Evolutionary conservation across 1,140 invertebrate species (phyloP).

Genomic region (Heliothis virescens): DNA sequence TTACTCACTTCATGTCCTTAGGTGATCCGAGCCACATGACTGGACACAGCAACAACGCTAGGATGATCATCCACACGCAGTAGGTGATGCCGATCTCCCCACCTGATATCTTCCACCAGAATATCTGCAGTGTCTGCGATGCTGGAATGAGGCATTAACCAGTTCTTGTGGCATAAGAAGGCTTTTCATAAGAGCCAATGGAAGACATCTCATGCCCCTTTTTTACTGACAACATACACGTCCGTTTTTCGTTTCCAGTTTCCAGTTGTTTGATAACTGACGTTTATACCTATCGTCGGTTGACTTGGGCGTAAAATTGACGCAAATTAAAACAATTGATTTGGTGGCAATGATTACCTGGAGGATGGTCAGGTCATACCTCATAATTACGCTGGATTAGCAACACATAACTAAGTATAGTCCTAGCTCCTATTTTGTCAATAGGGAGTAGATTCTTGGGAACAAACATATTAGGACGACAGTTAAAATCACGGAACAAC

Average conservation of each 20-base stretch:
- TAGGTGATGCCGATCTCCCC: conserved; percentile 89
- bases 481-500: neutral
- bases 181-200: neutral
- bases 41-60: conserved; percentile 90
- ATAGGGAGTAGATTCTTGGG: neutral
- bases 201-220: too few species aligned
- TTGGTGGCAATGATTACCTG: too few species aligned
- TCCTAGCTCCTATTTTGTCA: too few species aligned
- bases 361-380: too few species aligned
- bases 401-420: too few species aligned
- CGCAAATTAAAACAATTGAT: too few species aligned
- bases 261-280: too few species aligned
- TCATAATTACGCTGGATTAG: too few species aligned
- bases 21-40: conserved; percentile 94
- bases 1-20: conserved; percentile 93
- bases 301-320: too few species aligned
- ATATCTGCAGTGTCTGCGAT: conserved; percentile 91
- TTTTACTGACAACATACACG: too few species aligned
- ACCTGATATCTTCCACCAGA: conserved; percentile 89
- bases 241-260: too few species aligned
- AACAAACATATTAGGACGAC: neutral
- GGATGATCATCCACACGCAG: conserved; percentile 91
- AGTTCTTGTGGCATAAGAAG: neutral
- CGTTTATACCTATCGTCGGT: too few species aligned
- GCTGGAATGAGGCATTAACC: conserved; percentile 79